Evolutionary conservation across 2,888 invertebrate genomes (phyloP), one percentile per base, ranked within the genome.

Genomic region (Parthenolecanium corni): DNA sequence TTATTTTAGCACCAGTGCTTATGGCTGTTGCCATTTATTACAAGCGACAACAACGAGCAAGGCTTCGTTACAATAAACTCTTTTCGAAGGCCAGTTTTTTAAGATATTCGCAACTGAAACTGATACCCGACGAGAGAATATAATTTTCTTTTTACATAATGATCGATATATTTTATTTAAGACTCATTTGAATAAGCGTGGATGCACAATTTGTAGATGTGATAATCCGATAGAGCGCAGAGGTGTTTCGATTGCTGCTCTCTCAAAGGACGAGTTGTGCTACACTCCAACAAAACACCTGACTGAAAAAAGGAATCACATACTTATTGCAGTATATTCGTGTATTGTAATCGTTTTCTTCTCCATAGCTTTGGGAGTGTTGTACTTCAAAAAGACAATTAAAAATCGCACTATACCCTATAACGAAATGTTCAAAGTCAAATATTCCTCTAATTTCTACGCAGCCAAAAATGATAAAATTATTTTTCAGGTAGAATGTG

Each of bases 1-100:
- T 85, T 0, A 71, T 86, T 12, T 82, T 84, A 0, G 80, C 88
- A 2, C 86, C 87, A 0, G 69, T 84, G 11, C 77, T 82, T 66
- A 71, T 87, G 12, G 76, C 78, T 0, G 73, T 83, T 68, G 69
- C 83, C 38, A 74, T 82, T 38, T 79, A 85, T 77, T 65, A 62
- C 42, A 61, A 51, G 23, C 47, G 61, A 5, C 21, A 14, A 14
- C 21, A 14, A 23, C 18, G 21, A 16, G 21, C 9, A 12, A 31
- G 31, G 5, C 31, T 31, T 31, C 31, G 31, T 9, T 31, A 4
- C 31, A 49, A 11, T 23, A 14, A 21, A 49, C 23, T 36, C 23
- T 20, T 21, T 12, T 23, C 18, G 24, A 14, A 25, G 18, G 31
- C 25, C 23, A 36, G 49, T 23, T 61, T 51, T 51, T 51, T 51